Base-by-base conservation (phyloP, 2,888 invertebrate genomes). In the Hemicrepidius hirtus region DNA sequence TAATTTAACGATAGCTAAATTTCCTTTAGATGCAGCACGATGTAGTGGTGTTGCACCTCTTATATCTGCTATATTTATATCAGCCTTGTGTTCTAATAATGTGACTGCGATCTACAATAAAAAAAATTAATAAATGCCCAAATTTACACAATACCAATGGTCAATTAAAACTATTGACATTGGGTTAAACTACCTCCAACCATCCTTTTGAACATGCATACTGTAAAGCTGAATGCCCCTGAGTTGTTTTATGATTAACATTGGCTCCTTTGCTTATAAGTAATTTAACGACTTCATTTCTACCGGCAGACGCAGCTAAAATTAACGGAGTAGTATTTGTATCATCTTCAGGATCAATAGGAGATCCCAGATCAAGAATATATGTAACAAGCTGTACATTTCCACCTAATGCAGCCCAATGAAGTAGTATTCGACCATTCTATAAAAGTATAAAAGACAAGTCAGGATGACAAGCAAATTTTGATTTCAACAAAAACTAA, bases 131-230 rank as follows among this genome's bases (percentile, higher is more conserved):
- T 13, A 63, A 41, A 9, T 10, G 32, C 13, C 3, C 3, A 37
- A 37, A 37, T 37, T 6, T 1, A 37, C 12, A 37, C 7, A 37
- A 37, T 6, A 2, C 1, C 5, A 24, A 5, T 5, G 24, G 5
- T 2, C 5, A 24, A 5, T 24, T 24, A 24, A 24, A 24, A 24
- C 5, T 24, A 24, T 24, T 5, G 2, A 24, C 24, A 24, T n/a
- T n/a, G n/a, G n/a, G n/a, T 28, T 28, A 28, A 28, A 3, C 4
- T 13, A 66, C 94, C 85, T 92, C 90, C 78, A 89, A 86, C 89
- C 93, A 92, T 71, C 94, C 93, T 87, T 96, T 96, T 0, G 96
- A 96, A 73, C 94, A 93, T 46, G 95, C 94, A 88, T 96, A 96
- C 82, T 95, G 95, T 62, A 97, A 85, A 7, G 95, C 89, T 40